Base-by-base conservation (phyloP, 2,797 vertebrate genomes). In the Mastacembelus armatus region DNA sequence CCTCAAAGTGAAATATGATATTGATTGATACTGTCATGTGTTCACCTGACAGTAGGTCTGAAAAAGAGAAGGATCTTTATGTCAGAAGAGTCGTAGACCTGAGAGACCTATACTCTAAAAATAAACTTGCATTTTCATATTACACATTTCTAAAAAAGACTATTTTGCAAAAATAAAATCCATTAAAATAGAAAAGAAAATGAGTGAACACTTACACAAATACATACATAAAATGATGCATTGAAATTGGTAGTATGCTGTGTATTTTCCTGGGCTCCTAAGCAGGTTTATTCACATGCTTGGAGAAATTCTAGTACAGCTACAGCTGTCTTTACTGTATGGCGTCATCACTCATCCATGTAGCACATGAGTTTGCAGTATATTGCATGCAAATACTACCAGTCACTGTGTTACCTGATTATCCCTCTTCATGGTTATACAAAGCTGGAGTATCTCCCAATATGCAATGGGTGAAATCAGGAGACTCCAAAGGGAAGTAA, bases 1-100 rank as follows among this genome's bases (percentile, higher is more conserved):
- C 74, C 70, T 84, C 62, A 77, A 65, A 79, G 73, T 77, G 70
- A 87, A 85, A 85, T 82, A 76, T 84, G 81, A 85, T 80, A 66
- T 58, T 84, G 85, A 84, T 76, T 80, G 79, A 89, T 85, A 47
- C 32, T 30, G 69, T n/a, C 56, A 42, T 18, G 58, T 71, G 71
- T 67, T 78, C 52, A 64, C 33, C 59, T 79, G 75, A 79, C 67
- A 69, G 30, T 49, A 36, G 57, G 74, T 56, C 58, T 72, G 63
- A 72, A 70, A 27, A 47, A 45, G 18, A 62, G 66, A 74, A 49
- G 62, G 70, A 55, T 63, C 54, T 38, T 60, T 39, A 66, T 74
- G 61, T 72, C 75, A 77, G 49, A 72, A 19, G 15, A 77, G 56
- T 14, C 10, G 55, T 15, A 64, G 48, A 38, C 33, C 27, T 18